Evolutionary conservation across 2,113 vertebrate species (phyloP), one percentile per base, ranked within the genome.

Genomic region (Budorcas taxicolor): DNA sequence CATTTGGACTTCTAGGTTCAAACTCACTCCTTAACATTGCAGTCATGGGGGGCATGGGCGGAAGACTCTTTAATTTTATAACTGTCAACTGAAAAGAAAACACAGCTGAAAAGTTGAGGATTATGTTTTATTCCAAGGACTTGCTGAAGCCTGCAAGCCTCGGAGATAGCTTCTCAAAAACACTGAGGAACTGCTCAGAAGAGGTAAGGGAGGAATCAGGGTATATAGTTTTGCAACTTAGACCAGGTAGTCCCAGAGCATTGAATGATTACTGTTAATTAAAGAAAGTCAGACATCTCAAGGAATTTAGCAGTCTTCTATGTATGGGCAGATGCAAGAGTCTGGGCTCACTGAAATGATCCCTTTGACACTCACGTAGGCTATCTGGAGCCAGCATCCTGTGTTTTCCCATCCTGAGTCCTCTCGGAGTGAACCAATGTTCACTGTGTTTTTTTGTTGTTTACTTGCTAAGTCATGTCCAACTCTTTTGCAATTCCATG

Each of bases 41-140:
- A 52, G 45, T 33, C 50, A 8, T 82, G 19, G 21, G 3, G 21
- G 5, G 5, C n/a, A 40, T 0, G 1, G n/a, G 67, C 0, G 0
- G 67, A 71, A 71, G 19, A 40, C 40, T 81, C 12, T 64, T 89
- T 40, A 27, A 29, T 45, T 67, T n/a, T 53, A 5, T 40, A 81
- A 81, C 45, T 21, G 45, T 50, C 78, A 17, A 81, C 78, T 21
- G 78, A 81, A 52, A 81, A 78, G 47, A 21, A 33, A 12, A 29
- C 78, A 52, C 29, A 81, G 16, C 78, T 1, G 0, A 50, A 52
- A 52, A 81, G 78, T 7, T 81, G 29, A 81, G 78, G 31, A 52
- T 81, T 81, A 12, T 33, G 78, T 50, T 81, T 52, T 81, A 81
- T 81, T 81, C 45, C 3, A 33, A 81, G 47, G 29, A 33, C 45